Percentiles rank a stretch among this genome's conserved stretches.
Conservation (phyloP, 2,113 vertebrate genomes). For the Nibea albiflora region DNA sequence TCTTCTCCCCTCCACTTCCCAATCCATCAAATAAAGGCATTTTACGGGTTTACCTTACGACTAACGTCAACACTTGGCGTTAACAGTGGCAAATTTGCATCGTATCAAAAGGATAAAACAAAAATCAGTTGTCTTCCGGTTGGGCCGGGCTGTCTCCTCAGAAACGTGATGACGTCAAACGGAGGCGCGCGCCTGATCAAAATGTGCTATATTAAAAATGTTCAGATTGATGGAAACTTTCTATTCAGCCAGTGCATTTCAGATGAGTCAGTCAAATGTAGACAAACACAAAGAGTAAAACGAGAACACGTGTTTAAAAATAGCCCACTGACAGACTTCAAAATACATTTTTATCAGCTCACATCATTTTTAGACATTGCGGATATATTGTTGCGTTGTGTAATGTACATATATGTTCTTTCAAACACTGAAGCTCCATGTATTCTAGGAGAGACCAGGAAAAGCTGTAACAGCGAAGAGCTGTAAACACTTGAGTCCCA, state of each 20-base stretch:
- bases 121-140: slow-evolving; percentile 54
- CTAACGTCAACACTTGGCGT: background rate
- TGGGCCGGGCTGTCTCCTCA: slow-evolving; percentile 54
- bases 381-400: background rate
- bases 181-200: slow-evolving; percentile 23
- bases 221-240: background rate
- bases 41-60: slow-evolving; percentile 28
- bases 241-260: background rate
- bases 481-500: background rate
- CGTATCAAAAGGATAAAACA: background rate
- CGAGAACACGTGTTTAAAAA: background rate
- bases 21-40: slow-evolving; percentile 96
- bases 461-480: background rate
- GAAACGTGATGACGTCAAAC: slow-evolving; percentile 47
- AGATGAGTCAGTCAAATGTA: background rate
- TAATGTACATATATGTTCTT: background rate
- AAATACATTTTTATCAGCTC: background rate
- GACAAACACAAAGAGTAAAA: background rate
- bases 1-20: slow-evolving; percentile 95
- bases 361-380: background rate
- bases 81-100: slow-evolving; percentile 20
- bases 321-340: background rate
- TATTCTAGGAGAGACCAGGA: background rate
- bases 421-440: background rate
- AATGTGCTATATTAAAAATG: background rate